Evolutionary conservation across 2,113 vertebrate species (phyloP).

Genomic region (Oryzias celebensis): DNA sequence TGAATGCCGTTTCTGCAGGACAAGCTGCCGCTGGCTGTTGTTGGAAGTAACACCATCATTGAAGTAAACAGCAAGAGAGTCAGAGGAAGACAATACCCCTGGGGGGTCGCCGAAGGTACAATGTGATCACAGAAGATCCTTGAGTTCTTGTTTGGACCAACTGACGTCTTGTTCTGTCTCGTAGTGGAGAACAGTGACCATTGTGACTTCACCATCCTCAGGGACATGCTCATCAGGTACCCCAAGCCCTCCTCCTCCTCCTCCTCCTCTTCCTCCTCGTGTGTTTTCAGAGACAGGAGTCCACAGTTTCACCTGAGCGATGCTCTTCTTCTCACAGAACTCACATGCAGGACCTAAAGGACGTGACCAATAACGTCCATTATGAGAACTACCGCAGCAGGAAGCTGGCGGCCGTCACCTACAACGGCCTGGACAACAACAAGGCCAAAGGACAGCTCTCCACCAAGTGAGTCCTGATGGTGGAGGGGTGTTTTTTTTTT

Average conservation of each 20-base stretch:
- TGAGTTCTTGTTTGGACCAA: neutral
- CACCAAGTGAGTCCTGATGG: constrained; percentile 86
- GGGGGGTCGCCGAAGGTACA: constrained; percentile 98
- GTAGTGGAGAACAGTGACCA: constrained; percentile 97
- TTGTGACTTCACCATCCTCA: constrained; percentile 98
- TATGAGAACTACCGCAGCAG: constrained; percentile 99
- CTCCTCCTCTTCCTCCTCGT: too few species aligned
- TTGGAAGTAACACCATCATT: constrained; percentile 98
- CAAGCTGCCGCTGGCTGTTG: constrained; percentile 96
- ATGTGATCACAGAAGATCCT: too few species aligned
- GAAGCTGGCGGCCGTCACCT: constrained; percentile 96
- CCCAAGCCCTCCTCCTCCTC: too few species aligned
- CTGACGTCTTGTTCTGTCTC: constrained; percentile 1
- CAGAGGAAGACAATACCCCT: constrained; percentile 96
- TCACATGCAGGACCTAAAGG: constrained; percentile 99
- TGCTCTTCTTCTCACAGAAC: constrained; percentile 78
- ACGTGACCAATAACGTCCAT: constrained; percentile 99
- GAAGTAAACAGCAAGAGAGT: constrained; percentile 95
- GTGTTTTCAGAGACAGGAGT: neutral
- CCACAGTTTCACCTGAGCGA: neutral
- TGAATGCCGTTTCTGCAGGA: constrained; percentile 73
- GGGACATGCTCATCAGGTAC: constrained; percentile 99
- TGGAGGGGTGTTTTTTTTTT: too few species aligned
- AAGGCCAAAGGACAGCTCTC: constrained; percentile 90
- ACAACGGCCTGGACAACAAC: constrained; percentile 96